phyloP scores from a whole-genome alignment of 1,140 invertebrate species.

The Zaprionus ornatus region DNA sequence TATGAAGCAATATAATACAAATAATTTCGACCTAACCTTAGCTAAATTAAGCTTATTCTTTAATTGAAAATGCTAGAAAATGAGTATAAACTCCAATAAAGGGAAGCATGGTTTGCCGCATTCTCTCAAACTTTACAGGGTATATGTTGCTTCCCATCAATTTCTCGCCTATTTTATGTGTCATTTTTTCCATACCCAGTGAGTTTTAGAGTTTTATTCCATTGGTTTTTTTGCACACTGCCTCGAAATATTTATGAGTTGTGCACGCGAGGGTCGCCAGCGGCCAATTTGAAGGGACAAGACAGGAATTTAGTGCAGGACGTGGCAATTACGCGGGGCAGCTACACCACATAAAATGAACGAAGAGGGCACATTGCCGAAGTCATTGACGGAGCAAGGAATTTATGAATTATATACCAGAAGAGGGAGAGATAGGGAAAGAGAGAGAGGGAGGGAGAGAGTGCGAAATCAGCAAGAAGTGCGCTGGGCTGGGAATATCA shows the following conservation, averaged over 20 bases:
- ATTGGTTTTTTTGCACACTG: conserved; percentile 22
- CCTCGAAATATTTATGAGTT: conserved; percentile 51
- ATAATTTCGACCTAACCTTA: no score
- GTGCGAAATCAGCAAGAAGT: not conserved
- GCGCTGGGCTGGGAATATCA: conserved; percentile 60
- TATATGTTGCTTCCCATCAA: no score
- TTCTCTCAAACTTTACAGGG: no score
- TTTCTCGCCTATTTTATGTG: not conserved
- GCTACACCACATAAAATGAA: conserved; percentile 35
- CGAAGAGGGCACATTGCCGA: conserved; percentile 53
- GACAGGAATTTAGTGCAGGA: conserved; percentile 58
- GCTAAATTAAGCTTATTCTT: no score
- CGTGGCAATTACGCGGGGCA: conserved; percentile 64
- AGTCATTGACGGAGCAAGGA: conserved; percentile 66
- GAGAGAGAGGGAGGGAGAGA: not conserved
- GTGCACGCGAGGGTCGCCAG: conserved; percentile 38
- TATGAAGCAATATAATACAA: no score
- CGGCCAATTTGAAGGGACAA: conserved; percentile 62
- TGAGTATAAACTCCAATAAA: no score
- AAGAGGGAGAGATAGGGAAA: not conserved
- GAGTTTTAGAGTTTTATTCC: no score
- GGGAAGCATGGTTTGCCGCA: no score
- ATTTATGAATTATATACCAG: conserved; percentile 72
- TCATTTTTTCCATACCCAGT: not conserved
- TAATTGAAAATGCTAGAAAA: no score